phyloP scores from a whole-genome alignment of 2,113 vertebrate species.

The Lanius ludovicianus region DNA sequence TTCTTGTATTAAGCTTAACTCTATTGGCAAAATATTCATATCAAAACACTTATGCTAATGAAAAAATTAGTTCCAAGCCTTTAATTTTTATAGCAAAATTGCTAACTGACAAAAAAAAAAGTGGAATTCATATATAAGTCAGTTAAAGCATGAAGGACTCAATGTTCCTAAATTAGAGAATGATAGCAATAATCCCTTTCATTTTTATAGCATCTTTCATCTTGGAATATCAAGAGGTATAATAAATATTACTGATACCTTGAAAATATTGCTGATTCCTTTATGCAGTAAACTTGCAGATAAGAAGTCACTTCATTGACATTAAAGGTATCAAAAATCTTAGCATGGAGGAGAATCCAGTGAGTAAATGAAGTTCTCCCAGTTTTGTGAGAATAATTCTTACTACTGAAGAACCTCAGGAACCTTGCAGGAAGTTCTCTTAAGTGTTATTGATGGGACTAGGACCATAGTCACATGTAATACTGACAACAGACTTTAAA shows the following conservation, averaged over 20 bases:
- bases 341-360: background rate
- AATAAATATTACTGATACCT: background rate
- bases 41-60: constrained; percentile 64
- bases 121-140: background rate
- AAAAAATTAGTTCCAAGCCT: constrained; percentile 54
- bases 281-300: background rate
- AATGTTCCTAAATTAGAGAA: background rate
- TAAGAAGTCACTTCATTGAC: background rate
- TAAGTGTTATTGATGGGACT: background rate
- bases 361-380: background rate
- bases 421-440: background rate
- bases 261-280: background rate
- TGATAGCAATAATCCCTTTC: background rate
- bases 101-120: background rate
- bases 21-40: constrained; percentile 51
- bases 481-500: background rate
- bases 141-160: background rate
- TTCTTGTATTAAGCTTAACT: constrained; percentile 52
- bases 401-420: background rate
- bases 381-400: background rate
- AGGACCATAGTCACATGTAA: background rate
- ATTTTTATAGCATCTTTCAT: background rate
- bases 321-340: background rate
- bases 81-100: constrained; percentile 47
- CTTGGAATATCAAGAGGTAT: background rate